phyloP scores from a whole-genome alignment of 2,113 vertebrate species.

The Scomber japonicus region DNA sequence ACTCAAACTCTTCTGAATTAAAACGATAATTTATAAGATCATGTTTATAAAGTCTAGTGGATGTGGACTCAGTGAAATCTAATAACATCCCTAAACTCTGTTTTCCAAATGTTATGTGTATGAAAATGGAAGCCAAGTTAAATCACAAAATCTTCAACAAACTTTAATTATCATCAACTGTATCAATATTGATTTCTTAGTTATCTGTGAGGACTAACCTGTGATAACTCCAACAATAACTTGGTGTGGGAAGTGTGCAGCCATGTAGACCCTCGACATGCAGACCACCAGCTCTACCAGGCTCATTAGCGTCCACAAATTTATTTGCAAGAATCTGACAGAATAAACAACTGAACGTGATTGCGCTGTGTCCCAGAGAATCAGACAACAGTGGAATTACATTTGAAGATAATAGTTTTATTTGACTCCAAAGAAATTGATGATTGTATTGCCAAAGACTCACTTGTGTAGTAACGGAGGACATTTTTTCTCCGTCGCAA shows the following conservation, averaged over 20 bases:
- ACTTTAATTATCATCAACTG: neutral
- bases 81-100: neutral
- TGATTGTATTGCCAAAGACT: slow-evolving; percentile 29
- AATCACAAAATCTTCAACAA: neutral
- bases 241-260: slow-evolving; percentile 97
- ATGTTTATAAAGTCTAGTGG: no score
- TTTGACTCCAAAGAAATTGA: neutral
- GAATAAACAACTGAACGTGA: neutral
- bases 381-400: neutral
- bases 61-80: no score
- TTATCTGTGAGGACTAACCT: slow-evolving; percentile 81
- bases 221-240: slow-evolving; percentile 92
- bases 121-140: no score
- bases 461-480: slow-evolving; percentile 74
- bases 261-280: slow-evolving; percentile 94
- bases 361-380: no score
- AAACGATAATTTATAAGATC: no score
- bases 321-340: slow-evolving; percentile 83
- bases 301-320: slow-evolving; percentile 87
- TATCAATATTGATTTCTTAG: no score
- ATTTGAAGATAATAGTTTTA: no score
- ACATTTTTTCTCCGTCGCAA: slow-evolving; percentile 67
- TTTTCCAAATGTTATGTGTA: no score
- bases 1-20: neutral
- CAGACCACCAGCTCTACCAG: slow-evolving; percentile 90